phyloP scores from a whole-genome alignment of 2,888 invertebrate species.

The Mythimna impura region DNA sequence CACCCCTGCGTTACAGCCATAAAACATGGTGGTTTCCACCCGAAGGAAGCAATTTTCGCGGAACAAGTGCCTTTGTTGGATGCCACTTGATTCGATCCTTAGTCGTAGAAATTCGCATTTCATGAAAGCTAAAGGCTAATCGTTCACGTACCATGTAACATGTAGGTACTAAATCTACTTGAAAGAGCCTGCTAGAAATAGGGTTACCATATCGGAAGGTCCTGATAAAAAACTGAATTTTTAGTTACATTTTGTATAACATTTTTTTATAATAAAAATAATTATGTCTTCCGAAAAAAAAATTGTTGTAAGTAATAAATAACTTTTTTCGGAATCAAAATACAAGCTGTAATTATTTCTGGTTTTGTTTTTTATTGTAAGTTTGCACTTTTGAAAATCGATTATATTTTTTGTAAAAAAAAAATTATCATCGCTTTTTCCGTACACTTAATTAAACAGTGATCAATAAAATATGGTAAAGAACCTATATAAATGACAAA shows the following conservation, averaged over 20 bases:
- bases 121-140: conserved; percentile 62
- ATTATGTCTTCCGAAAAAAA: too few relatives aligned
- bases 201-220: neutral
- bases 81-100: conserved; percentile 73
- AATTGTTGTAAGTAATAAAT: too few relatives aligned
- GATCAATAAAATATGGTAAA: too few relatives aligned
- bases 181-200: neutral
- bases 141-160: conserved; percentile 34
- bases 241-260: neutral
- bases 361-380: too few relatives aligned
- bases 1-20: conserved; percentile 47
- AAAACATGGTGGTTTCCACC: conserved; percentile 73
- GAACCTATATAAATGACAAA: too few relatives aligned
- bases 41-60: conserved; percentile 75
- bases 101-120: conserved; percentile 61
- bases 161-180: conserved; percentile 26
- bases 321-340: too few relatives aligned
- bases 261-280: too few relatives aligned
- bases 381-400: too few relatives aligned
- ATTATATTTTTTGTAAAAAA: too few relatives aligned
- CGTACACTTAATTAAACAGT: too few relatives aligned
- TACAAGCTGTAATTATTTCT: too few relatives aligned
- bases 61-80: conserved; percentile 73
- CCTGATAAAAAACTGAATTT: neutral
- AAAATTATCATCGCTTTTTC: too few relatives aligned